Conservation (phyloP, 2,888 invertebrate species). For the Oasisia sp. region DNA sequence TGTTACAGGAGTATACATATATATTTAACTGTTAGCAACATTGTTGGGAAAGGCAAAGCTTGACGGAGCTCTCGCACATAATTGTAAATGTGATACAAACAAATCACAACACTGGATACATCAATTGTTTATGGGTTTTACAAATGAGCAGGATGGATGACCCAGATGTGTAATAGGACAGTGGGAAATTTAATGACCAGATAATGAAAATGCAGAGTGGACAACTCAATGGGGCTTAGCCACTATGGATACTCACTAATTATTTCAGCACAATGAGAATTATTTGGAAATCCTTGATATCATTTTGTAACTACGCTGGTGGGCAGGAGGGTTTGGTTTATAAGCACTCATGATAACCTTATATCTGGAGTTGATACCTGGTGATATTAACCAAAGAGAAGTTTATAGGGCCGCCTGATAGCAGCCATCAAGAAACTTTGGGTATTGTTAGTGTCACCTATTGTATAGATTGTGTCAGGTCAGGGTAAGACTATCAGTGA, state of each 20-base stretch:
- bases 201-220: no score
- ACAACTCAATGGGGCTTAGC: background rate
- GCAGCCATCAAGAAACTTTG: constrained; percentile 12
- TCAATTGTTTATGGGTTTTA: no score
- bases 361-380: background rate
- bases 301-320: background rate
- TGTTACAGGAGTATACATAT: no score
- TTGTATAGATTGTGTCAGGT: background rate
- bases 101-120: no score
- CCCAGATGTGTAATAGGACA: no score
- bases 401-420: background rate
- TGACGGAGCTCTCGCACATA: no score
- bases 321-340: background rate
- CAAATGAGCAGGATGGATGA: no score
- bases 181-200: no score
- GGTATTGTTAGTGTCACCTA: background rate
- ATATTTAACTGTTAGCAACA: no score
- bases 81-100: no score
- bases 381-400: background rate
- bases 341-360: background rate
- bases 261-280: background rate
- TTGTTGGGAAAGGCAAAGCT: no score
- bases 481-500: background rate
- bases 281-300: background rate
- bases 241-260: background rate